These are phyloP conservation scores for Galerucella pusilla DNA, from an alignment of 2,888 invertebrate species.

Conservation along the genomic window DNA sequence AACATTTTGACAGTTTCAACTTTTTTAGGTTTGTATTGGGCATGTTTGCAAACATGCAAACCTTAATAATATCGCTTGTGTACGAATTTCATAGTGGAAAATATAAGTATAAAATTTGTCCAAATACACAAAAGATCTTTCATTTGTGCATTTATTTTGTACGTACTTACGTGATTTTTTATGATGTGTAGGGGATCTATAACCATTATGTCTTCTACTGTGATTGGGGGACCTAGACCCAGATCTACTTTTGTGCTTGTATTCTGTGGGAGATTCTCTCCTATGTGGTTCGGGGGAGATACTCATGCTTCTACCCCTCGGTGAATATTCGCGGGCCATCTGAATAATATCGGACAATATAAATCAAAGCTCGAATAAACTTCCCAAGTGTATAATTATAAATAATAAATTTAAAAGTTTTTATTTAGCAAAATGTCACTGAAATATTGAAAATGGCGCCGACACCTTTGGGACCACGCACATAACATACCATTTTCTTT, in stretches of 20 bases:
- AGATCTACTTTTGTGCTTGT: conserved; percentile 58
- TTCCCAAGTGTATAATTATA: neutral
- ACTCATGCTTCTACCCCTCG: conserved; percentile 58
- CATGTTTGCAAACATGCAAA: too few species aligned
- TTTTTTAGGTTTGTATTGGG: too few species aligned
- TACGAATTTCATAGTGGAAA: too few species aligned
- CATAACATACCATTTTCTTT: conserved; percentile 13
- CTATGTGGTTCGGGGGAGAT: conserved; percentile 59
- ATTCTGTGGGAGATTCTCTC: conserved; percentile 55
- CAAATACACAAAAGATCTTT: neutral
- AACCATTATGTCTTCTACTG: conserved; percentile 58
- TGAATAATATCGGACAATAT: neutral
- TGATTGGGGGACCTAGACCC: conserved; percentile 61
- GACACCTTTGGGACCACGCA: conserved; percentile 19
- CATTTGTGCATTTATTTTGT: neutral
- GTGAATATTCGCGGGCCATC: conserved; percentile 51
- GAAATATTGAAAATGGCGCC: conserved; percentile 23
- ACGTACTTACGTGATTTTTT: conserved; percentile 53
- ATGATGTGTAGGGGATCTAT: conserved; percentile 42
- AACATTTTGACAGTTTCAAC: too few species aligned
- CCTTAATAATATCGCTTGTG: too few species aligned
- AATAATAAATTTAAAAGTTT: neutral
- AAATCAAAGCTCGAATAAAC: neutral
- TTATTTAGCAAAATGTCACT: neutral
- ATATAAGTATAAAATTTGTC: neutral